Percentiles rank a stretch among this genome's conserved stretches.
Conservation (phyloP, 2,113 vertebrate genomes). For the Isichthys henryi region DNA sequence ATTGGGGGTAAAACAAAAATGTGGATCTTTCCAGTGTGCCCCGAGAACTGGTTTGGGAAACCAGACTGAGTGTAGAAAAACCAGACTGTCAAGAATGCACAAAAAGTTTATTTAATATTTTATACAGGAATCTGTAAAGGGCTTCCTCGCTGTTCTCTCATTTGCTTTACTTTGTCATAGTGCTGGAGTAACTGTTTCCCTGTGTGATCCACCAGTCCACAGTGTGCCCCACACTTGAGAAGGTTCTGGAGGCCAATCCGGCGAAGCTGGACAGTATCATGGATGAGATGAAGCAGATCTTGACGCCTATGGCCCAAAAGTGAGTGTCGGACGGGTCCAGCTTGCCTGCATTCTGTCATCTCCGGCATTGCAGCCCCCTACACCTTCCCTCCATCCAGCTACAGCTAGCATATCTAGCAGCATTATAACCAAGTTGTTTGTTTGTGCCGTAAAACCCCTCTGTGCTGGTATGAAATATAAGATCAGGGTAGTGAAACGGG, state of each 20-base stretch:
- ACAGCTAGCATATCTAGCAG: not conserved
- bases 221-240: constrained; percentile 70
- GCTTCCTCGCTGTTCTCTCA: not conserved
- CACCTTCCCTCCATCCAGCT: not conserved
- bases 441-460: not conserved
- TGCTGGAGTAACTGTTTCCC: not conserved
- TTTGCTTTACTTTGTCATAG: not conserved
- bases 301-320: constrained; percentile 89
- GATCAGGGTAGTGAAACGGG: not conserved
- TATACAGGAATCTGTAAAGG: not conserved
- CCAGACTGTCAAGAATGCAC: not conserved
- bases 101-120: not conserved
- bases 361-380: not conserved
- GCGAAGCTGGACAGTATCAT: constrained; percentile 73
- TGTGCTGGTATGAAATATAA: not conserved
- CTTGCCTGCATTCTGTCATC: not conserved
- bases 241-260: constrained; percentile 71
- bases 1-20: not conserved
- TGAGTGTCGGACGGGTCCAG: constrained; percentile 51
- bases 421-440: not conserved
- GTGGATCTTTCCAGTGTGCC: not conserved
- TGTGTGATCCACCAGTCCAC: constrained; percentile 61
- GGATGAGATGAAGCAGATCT: constrained; percentile 91
- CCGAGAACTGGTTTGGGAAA: not conserved
- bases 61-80: not conserved